These are phyloP conservation scores for Onychomys leucogaster DNA, from an alignment of 2,797 vertebrate genomes.

Conservation along the genomic window DNA sequence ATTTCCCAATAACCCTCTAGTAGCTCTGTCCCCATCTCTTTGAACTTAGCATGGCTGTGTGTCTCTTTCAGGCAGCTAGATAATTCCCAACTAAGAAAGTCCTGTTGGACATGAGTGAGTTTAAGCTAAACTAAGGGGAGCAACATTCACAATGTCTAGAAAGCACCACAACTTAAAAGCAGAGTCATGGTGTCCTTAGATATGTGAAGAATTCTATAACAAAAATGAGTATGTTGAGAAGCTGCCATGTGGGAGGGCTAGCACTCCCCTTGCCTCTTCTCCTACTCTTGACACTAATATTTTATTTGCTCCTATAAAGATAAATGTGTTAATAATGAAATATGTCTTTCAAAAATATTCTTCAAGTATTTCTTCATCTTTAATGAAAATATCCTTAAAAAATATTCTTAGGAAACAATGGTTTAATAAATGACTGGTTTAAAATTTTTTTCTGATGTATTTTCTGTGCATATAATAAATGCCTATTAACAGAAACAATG, in stretches of 20 bases:
- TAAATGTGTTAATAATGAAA: slow-evolving; percentile 37
- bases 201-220: background rate
- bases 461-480: slow-evolving; percentile 1
- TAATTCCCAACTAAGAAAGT: background rate
- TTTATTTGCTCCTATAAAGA: slow-evolving; percentile 42
- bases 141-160: background rate
- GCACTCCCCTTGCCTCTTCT: background rate
- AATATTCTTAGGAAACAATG: slow-evolving; percentile 38
- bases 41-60: background rate
- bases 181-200: background rate
- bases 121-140: background rate
- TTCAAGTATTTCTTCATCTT: slow-evolving; percentile 40
- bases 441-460: background rate
- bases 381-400: slow-evolving; percentile 25
- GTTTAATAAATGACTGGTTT: slow-evolving; percentile 35
- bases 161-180: background rate
- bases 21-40: no score
- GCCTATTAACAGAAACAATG: slow-evolving; percentile 45
- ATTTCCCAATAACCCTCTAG: background rate
- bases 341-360: slow-evolving; percentile 15
- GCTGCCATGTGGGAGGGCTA: background rate
- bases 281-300: background rate
- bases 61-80: slow-evolving; percentile 1
- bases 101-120: background rate
- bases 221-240: background rate